A percentile compares a stretch with the other conserved stretches of the same genome.
phyloP scores from a whole-genome alignment of 2,888 invertebrate genomes.

The Chaetogeoica ovagalla region DNA sequence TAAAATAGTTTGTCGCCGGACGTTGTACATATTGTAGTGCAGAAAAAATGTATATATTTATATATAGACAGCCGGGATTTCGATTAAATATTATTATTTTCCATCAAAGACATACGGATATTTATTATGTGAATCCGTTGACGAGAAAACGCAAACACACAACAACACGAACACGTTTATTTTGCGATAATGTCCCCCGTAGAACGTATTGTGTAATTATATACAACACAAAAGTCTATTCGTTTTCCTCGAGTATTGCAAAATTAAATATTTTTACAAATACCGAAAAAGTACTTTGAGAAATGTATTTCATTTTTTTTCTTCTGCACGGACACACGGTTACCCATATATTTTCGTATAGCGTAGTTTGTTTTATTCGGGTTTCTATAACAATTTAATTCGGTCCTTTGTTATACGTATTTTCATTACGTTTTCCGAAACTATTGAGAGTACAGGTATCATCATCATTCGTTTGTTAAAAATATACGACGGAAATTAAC shows the following conservation, averaged over 20 bases:
- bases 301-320: too few relatives aligned
- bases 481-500: neutral
- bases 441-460: neutral
- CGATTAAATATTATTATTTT: too few relatives aligned
- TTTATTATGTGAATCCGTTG: neutral
- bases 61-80: too few relatives aligned
- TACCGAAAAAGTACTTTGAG: too few relatives aligned
- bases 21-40: too few relatives aligned
- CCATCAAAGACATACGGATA: neutral
- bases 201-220: too few relatives aligned
- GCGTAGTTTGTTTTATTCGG: neutral
- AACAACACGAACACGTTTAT: neutral
- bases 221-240: too few relatives aligned
- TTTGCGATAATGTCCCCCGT: neutral
- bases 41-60: too few relatives aligned
- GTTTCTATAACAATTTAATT: neutral
- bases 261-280: neutral
- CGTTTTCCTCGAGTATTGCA: slow-evolving; percentile 1
- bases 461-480: neutral
- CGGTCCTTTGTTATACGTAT: neutral
- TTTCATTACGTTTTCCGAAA: neutral
- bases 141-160: too few relatives aligned
- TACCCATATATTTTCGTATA: too few relatives aligned
- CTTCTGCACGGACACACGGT: too few relatives aligned
- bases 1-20: too few relatives aligned